Base-by-base conservation (phyloP, 2,113 vertebrate genomes). In the Pristiophorus japonicus region DNA sequence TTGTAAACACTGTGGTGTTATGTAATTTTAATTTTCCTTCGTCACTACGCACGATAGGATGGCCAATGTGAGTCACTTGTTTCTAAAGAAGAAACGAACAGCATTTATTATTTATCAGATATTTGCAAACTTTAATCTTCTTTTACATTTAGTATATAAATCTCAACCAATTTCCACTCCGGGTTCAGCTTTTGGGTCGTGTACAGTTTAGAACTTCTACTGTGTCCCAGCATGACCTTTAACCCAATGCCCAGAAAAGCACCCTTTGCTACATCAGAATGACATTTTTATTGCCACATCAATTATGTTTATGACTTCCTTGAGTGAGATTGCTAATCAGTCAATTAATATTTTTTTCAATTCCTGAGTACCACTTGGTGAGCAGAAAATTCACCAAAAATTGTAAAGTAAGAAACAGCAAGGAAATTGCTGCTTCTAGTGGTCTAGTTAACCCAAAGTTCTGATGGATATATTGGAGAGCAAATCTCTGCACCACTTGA, bases 221-320 rank as follows among this genome's bases (percentile, higher is more conserved):
- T n/a, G 2, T 92, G 88, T 63, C 88, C 59, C 34, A 92, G 34
- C 88, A 92, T n/a, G 59, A 92, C 59, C 59, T 62, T 92, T 92
- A 92, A 10, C 59, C 34, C 34, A 92, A 92, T 92, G 62, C 62
- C 59, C 34, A 65, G 59, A 92, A 63, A 63, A 92, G 88, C 88
- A 42, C 55, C 30, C 88, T 92, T 92, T 59, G 22, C 88, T 16
- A 38, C 2, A 92, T 92, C 59, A 92, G 59, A 34, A 65, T 65
- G 88, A 92, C 88, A 92, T 92, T 92, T 92, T 92, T 92, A 63
- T 92, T 92, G 59, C 88, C 65, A 22, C 34, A 63, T 92, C 88
- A 92, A 92, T 65, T 65, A 92, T 92, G 88, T 92, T 92, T 92
- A 92, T 65, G 59, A n/a, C 88, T 92, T 92, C 88, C 59, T 63